Conservation (phyloP, 2,113 vertebrate species). For the Urocynchramus pylzowi region DNA sequence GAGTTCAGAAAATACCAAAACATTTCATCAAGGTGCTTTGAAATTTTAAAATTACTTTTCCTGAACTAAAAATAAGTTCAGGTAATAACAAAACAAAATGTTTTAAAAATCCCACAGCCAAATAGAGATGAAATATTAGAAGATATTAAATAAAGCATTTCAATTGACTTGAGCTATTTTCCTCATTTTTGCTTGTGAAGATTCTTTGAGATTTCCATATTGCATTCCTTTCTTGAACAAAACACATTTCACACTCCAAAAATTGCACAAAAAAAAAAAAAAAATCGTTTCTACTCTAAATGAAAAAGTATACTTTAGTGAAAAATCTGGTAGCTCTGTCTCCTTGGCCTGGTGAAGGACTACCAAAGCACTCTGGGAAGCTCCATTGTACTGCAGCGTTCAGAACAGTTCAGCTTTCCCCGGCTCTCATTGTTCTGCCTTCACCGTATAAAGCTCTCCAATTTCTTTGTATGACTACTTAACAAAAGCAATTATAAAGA, state of each 20-base stretch:
- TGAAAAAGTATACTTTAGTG: neutral
- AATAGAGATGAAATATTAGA: neutral
- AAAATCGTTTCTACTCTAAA: neutral
- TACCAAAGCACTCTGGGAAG: neutral
- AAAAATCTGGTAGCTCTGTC: neutral
- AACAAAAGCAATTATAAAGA: slow-evolving; percentile 28
- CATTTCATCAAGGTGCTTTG: neutral
- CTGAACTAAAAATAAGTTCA: neutral
- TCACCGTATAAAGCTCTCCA: neutral
- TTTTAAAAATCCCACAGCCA: accelerated
- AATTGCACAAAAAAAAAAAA: neutral
- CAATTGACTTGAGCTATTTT: neutral
- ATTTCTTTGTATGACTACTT: slow-evolving; percentile 1
- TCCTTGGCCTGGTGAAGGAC: neutral
- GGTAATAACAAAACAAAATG: neutral
- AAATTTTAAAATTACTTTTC: neutral
- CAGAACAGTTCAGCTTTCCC: neutral
- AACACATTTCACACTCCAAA: neutral
- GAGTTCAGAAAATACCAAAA: neutral
- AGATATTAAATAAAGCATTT: neutral
- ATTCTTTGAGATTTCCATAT: neutral
- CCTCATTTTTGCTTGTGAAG: neutral
- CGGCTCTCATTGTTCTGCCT: neutral
- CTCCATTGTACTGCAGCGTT: neutral
- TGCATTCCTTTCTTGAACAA: neutral